Base-by-base conservation (phyloP, 2,113 vertebrate species). In the Dolichallabes microphthalmus region DNA sequence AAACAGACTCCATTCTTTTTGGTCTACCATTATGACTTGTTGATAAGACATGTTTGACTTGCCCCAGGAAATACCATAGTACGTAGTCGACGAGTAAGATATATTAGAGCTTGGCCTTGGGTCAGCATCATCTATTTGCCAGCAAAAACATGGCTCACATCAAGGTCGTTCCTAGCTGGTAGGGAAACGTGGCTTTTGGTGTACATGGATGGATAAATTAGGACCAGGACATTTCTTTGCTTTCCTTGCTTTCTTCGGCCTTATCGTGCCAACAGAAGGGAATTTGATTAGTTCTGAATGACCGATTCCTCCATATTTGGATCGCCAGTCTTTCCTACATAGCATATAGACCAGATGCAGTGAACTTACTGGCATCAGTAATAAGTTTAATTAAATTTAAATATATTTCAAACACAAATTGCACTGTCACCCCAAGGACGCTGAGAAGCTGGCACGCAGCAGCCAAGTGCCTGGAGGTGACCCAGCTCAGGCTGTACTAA, bases 401-500 rank as follows among this genome's bases (percentile, higher is more conserved):
- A 35, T 53, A 52, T 74, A 74, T 74, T 78, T 78, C 19, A 15
- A 32, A 5, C 30, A 35, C 57, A 60, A 79, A 57, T 25, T 15
- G 17, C 20, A 58, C 19, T 12, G 3, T 84, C 22, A 84, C 20
- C 22, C 50, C 30, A 35, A 84, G 71, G 55, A 57, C 69, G 85
- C 68, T 10, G 8, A 77, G 61, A 86, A 71, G 25, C 80, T 81
- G 85, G 68, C 69, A 87, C 74, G 32, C 15, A 35, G 52, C 63
- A 71, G 69, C 66, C 58, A 77, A 77, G 80, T 11, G 14, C 73
- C 80, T 87, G 78, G 79, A 68, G 22, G 63, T 73, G 82, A 84
- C 81, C 89, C 64, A 81, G n/a, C 73, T 87, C 82, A 79, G 63
- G 30, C 55, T 85, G 61, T 74, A 87, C 85, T 91, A 92, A 93